Evolutionary conservation across 2,888 invertebrate genomes (phyloP).

Genomic region (Limnephilus marmoratus): DNA sequence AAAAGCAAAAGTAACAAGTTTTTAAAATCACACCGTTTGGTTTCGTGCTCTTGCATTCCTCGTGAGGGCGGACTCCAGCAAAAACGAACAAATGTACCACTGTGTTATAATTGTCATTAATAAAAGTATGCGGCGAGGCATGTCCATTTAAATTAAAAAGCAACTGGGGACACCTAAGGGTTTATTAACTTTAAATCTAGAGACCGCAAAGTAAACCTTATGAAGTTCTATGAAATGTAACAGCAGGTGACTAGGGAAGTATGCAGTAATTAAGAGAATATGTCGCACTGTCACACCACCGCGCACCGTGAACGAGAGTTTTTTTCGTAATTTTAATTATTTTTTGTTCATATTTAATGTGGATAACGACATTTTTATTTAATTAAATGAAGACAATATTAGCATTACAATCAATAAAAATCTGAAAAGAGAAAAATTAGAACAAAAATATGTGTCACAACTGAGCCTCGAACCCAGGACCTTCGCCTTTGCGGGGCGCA

Average conservation of each 20-base stretch:
- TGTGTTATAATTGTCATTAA: slow-evolving; percentile 19
- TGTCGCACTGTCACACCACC: background rate
- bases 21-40: background rate
- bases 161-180: background rate
- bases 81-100: background rate
- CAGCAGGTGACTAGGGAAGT: background rate
- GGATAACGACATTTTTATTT: background rate
- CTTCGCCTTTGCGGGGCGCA: no score
- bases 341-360: background rate
- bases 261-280: background rate
- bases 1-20: background rate
- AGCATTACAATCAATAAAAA: no score
- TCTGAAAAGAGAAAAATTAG: no score
- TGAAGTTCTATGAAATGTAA: slow-evolving; percentile 3
- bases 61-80: background rate
- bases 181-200: background rate
- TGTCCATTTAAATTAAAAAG: slow-evolving; percentile 17
- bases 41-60: background rate
- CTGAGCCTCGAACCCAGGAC: no score
- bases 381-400: no score
- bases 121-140: slow-evolving; percentile 5
- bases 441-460: no score
- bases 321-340: background rate
- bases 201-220: background rate
- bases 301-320: background rate